Percentiles rank a stretch among this genome's conserved stretches.
These are phyloP conservation scores for Drusus annulatus DNA, from an alignment of 1,140 invertebrate species.

Conservation along the genomic window DNA sequence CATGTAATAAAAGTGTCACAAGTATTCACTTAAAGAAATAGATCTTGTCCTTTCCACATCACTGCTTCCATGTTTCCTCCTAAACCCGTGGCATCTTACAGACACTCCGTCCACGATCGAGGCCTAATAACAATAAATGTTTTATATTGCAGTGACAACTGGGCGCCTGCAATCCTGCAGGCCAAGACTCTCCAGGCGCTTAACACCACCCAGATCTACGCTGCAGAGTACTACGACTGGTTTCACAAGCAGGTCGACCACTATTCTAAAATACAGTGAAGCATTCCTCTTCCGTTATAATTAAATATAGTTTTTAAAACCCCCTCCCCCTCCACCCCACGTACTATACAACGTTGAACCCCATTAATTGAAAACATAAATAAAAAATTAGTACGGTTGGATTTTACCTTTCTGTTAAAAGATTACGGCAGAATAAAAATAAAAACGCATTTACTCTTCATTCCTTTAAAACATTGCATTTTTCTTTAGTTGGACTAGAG, in stretches of 20 bases:
- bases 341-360: too few relatives aligned
- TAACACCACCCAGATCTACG: constrained; percentile 76
- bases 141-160: constrained; percentile 76
- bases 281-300: constrained; percentile 24
- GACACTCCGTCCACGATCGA: too few relatives aligned
- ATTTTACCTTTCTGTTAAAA: too few relatives aligned
- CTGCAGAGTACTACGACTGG: constrained; percentile 79
- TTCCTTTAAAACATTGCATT: constrained; percentile 11
- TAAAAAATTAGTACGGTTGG: too few relatives aligned
- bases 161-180: constrained; percentile 82
- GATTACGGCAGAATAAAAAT: neutral
- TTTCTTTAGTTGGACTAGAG: neutral
- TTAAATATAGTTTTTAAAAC: constrained; percentile 18
- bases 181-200: constrained; percentile 76
- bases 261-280: constrained; percentile 79
- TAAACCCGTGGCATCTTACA: too few relatives aligned
- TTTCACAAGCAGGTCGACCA: constrained; percentile 81
- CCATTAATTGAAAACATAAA: too few relatives aligned
- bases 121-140: neutral
- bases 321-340: neutral
- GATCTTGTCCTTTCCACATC: too few relatives aligned
- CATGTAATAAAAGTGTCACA: too few relatives aligned
- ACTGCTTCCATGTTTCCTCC: too few relatives aligned
- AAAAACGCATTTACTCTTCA: constrained; percentile 16
- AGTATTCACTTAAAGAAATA: too few relatives aligned